Evolutionary conservation across 2,888 invertebrate species (phyloP), one percentile per base, ranked within the genome.

Genomic region (Alloscopus bannaensis): DNA sequence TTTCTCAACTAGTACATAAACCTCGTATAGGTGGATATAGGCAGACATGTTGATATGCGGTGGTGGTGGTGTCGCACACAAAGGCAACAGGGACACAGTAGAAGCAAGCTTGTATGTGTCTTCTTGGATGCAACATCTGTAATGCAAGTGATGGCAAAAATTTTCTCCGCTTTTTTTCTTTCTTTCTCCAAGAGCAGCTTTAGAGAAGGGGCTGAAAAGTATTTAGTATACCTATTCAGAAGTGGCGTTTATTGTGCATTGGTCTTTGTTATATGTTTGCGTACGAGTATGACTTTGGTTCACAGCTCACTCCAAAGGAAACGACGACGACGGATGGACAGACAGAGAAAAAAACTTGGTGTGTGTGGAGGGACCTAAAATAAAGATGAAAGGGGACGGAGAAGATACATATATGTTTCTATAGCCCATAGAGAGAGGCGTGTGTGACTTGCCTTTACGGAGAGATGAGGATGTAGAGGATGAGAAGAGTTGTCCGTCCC

Each of bases 401-500:
- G 55, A 45, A 13, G 50, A 62, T 45, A 47, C 13, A n/a, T n/a
- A n/a, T n/a, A n/a, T n/a, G n/a, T n/a, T n/a, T n/a, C n/a, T n/a
- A n/a, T n/a, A n/a, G n/a, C n/a, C n/a, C n/a, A n/a, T n/a, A n/a
- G n/a, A n/a, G n/a, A n/a, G n/a, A n/a, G n/a, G n/a, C n/a, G n/a
- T n/a, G n/a, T n/a, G n/a, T n/a, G n/a, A n/a, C n/a, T n/a, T n/a
- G n/a, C n/a, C n/a, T n/a, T n/a, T n/a, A n/a, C n/a, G n/a, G n/a
- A n/a, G n/a, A n/a, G n/a, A n/a, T n/a, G n/a, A 28, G n/a, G 55
- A 31, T 26, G 42, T 62, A 68, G 62, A 50, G 80, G 80, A 72
- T 71, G 72, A 70, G 81, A 72, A 68, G 77, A 77, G 68, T 78
- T 78, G 81, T 65, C 68, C 75, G 79, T 68, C 77, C 81, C 69